Base-by-base conservation (phyloP, 2,113 vertebrate genomes). In the Erinaceus europaeus region DNA sequence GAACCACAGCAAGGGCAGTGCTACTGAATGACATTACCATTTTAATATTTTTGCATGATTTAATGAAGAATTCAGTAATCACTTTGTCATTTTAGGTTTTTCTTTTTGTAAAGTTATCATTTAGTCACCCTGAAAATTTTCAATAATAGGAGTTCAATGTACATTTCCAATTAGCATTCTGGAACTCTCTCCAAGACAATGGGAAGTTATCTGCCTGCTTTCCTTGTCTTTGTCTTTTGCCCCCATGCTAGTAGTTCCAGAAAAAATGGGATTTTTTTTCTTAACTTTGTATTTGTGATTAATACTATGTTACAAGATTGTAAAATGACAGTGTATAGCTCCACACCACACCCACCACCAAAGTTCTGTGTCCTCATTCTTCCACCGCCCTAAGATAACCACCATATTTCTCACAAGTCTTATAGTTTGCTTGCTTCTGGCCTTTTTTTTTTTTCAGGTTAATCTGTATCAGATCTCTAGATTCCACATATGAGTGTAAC, bases 91-190 rank as follows among this genome's bases (percentile, higher is more conserved):
- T 89, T 71, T 67, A 64, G 32, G n/a, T n/a, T n/a, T n/a, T n/a
- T n/a, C n/a, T n/a, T 48, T 91, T 86, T 80, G 34, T 76, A 42
- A 86, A 86, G 40, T 86, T 40, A 85, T n/a, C 50, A 42, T 77
- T 71, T 40, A 90, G 11, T 15, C 44, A 77, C 32, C 20, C 12
- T 76, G 36, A 93, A 86, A 69, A 52, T 38, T 76, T 86, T 10
- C 25, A 78, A 38, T 29, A 38, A 9, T 67, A 44, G 27, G 46
- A 84, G 69, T 73, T 84, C 77, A 71, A 79, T 48, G 9, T 78
- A 18, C 5, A 44, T n/a, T 76, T 86, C 2, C 9, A 3, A 67
- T 84, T 71, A 87, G 36, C 34, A 84, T 38, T 79, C 53, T 2
- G 20, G 76, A 71, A n/a, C 5, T 82, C 14, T 55, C 57, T 86